phyloP scores from a whole-genome alignment of 2,113 vertebrate species.

The Nyctibius bracteatus region DNA sequence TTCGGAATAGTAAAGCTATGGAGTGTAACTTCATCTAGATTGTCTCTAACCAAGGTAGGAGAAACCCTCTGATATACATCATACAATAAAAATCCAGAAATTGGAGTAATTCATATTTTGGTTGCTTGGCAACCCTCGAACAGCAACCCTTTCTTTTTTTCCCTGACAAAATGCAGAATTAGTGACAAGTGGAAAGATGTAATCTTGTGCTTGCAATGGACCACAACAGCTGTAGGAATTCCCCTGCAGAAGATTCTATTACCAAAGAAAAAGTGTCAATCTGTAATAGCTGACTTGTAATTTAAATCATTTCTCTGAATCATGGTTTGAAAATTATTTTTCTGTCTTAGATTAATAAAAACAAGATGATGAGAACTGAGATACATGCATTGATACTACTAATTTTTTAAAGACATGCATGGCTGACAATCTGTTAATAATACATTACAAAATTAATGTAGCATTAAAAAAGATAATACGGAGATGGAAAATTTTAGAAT shows the following conservation, averaged over 20 bases:
- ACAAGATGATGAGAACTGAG: neutral
- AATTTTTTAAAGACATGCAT: neutral
- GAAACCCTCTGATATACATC: neutral
- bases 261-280: neutral
- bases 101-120: neutral
- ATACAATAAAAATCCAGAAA: neutral
- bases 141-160: neutral
- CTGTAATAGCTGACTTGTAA: neutral
- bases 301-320: neutral
- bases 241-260: neutral
- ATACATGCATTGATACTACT: neutral
- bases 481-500: neutral
- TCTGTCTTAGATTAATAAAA: neutral
- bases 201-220: neutral
- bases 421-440: neutral
- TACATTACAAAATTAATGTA: neutral
- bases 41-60: neutral
- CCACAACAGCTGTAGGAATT: neutral
- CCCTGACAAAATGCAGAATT: neutral
- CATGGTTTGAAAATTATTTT: neutral
- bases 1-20: neutral
- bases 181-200: neutral
- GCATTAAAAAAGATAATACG: neutral
- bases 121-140: slow-evolving; percentile 38
- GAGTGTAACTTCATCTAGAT: neutral